Percentiles rank a stretch among this genome's conserved stretches.
phyloP scores from a whole-genome alignment of 2,888 invertebrate species.

The Anoplius nigerrimus region DNA sequence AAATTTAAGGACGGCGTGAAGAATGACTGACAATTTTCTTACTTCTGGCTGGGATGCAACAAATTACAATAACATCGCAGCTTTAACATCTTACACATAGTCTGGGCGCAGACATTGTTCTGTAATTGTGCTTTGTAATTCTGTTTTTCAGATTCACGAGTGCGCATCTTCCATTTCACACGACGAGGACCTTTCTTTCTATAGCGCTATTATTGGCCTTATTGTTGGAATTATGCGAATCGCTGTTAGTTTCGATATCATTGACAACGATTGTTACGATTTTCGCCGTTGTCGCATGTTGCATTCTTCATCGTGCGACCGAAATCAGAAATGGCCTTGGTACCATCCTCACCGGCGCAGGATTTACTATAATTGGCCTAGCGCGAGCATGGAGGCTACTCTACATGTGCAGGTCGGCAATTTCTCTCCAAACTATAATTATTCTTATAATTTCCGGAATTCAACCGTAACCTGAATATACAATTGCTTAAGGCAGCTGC shows the following conservation, averaged over 20 bases:
- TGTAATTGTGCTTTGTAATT: no score
- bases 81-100: neutral
- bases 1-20: no score
- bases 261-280: constrained; percentile 55
- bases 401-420: constrained; percentile 52
- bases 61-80: no score
- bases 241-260: constrained; percentile 51
- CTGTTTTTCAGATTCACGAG: constrained; percentile 36
- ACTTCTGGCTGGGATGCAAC: no score
- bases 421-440: no score
- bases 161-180: constrained; percentile 57
- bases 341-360: constrained; percentile 48
- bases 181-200: constrained; percentile 52
- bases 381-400: constrained; percentile 57
- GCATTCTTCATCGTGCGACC: constrained; percentile 62
- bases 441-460: no score
- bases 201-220: constrained; percentile 49
- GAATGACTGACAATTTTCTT: no score
- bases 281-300: constrained; percentile 60
- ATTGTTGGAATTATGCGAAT: constrained; percentile 58
- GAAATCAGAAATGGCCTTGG: constrained; percentile 57
- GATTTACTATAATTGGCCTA: constrained; percentile 53
- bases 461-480: no score
- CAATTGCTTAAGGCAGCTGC: no score
- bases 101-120: neutral